phyloP scores from a whole-genome alignment of 2,888 invertebrate genomes.

The Ctenicera cuprea region DNA sequence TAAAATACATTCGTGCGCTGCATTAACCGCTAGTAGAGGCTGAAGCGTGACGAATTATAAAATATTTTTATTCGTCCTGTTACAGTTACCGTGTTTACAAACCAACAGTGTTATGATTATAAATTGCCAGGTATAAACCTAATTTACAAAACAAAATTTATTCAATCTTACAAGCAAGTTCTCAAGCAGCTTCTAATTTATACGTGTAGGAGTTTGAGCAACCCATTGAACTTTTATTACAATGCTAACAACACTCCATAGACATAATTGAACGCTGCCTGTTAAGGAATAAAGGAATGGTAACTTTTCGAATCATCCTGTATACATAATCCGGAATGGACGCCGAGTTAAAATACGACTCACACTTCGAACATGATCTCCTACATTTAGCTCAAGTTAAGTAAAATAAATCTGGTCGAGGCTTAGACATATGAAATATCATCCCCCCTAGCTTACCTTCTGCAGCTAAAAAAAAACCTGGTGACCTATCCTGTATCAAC shows the following conservation, averaged over 20 bases:
- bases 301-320: not conserved
- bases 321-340: constrained; percentile 17
- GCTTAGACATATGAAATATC: constrained; percentile 41
- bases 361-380: constrained; percentile 27
- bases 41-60: constrained; percentile 8
- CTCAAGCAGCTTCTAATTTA: no score
- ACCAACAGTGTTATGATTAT: not conserved
- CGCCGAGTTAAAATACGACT: constrained; percentile 13
- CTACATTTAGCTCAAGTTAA: constrained; percentile 32
- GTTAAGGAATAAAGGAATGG: no score
- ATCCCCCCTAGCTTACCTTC: constrained; percentile 35
- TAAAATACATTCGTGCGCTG: constrained; percentile 1
- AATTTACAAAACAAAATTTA: no score
- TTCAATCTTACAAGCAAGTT: no score
- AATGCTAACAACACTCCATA: no score
- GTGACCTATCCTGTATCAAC: constrained; percentile 42
- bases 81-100: not conserved
- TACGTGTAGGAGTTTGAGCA: no score
- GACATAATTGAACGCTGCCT: not conserved
- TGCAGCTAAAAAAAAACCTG: constrained; percentile 26
- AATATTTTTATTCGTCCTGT: not conserved
- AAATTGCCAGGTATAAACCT: not conserved
- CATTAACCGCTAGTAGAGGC: constrained; percentile 7
- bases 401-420: constrained; percentile 35
- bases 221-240: no score